Evolutionary conservation across 2,797 vertebrate genomes (phyloP).

Genomic region (Scarus forsteni): DNA sequence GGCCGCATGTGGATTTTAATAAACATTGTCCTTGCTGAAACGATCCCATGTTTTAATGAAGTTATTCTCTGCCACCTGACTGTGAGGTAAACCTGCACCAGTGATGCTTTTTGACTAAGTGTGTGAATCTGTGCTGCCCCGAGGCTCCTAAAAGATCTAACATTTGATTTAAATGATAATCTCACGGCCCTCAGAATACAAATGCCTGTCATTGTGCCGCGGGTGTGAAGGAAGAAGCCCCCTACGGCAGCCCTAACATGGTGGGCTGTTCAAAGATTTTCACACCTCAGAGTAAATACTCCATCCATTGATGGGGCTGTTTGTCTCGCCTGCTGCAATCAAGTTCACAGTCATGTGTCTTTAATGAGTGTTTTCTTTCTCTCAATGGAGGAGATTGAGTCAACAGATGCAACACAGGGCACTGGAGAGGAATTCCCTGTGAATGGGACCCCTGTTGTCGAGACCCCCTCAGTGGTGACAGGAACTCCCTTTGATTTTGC

Average conservation of each 20-base stretch:
- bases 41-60: conserved; percentile 32
- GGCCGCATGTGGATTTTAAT: conserved; percentile 84
- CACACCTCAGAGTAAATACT: conserved; percentile 83
- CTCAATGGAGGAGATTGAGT: conserved; percentile 80
- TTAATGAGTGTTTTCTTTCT: conserved; percentile 84
- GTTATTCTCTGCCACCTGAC: conserved; percentile 33
- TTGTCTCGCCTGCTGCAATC: conserved; percentile 81
- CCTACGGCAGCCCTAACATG: conserved; percentile 69
- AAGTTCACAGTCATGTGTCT: conserved; percentile 87
- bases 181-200: conserved; percentile 61
- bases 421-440: conserved; percentile 78
- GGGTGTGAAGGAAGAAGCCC: conserved; percentile 71
- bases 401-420: conserved; percentile 80
- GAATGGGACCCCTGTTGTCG: conserved; percentile 85
- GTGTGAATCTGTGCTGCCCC: conserved; percentile 52
- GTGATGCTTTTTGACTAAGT: conserved; percentile 49
- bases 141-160: conserved; percentile 59
- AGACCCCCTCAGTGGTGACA: conserved; percentile 81
- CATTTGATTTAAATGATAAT: conserved; percentile 79
- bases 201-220: conserved; percentile 72
- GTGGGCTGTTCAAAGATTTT: conserved; percentile 79
- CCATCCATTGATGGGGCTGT: conserved; percentile 68
- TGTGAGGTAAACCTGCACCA: conserved; percentile 21
- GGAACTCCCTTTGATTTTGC: conserved; percentile 88
- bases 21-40: conserved; percentile 79